Base-by-base conservation (phyloP, 1,140 invertebrate genomes). In the Drosophila oshimai region DNA sequence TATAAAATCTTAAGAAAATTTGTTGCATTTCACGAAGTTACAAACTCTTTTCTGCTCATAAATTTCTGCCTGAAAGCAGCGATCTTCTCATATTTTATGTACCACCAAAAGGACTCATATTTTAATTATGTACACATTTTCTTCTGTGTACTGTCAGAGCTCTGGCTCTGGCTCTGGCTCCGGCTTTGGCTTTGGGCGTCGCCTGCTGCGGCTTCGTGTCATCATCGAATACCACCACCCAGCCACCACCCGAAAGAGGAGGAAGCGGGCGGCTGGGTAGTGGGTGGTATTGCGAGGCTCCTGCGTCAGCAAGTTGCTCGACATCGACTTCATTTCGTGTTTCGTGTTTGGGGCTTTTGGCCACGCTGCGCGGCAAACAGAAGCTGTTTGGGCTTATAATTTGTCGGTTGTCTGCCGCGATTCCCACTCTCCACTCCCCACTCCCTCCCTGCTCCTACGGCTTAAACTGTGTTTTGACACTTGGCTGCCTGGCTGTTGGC, bases 381-480 rank as follows among this genome's bases (percentile, higher is more conserved):
- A 57, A 44, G 55, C 39, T 62, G 31, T 64, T 69, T 36, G 46
- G 70, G 57, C 68, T 72, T 62, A 73, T 73, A 72, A 73, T 57
- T 76, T 62, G 55, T 68, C 39, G 37, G 64, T 53, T 49, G 51
- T 26, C 41, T 67, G 61, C 36, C 54, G 57, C 53, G 28, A n/a
- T n/a, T n/a, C 10, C 26, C 26, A 26, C 15, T 34, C 26, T 18
- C 44, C 20, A 12, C 13, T 28, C 26, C 33, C 15, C 24, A 26
- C 33, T 7, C 24, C 2, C 9, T 6, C 17, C 15, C 20, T 20
- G 61, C 6, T 42, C 45, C 33, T 46, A n/a, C 46, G 54, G 65
- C 74, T 74, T 78, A 65, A 86, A 72, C 62, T 70, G 60, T 86
- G 55, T 80, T 80, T 75, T 75, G 51, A 61, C 79, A 84, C 74